Evolutionary conservation across 1,140 invertebrate species (phyloP).

Genomic region (Zaprionus ghesquierei): DNA sequence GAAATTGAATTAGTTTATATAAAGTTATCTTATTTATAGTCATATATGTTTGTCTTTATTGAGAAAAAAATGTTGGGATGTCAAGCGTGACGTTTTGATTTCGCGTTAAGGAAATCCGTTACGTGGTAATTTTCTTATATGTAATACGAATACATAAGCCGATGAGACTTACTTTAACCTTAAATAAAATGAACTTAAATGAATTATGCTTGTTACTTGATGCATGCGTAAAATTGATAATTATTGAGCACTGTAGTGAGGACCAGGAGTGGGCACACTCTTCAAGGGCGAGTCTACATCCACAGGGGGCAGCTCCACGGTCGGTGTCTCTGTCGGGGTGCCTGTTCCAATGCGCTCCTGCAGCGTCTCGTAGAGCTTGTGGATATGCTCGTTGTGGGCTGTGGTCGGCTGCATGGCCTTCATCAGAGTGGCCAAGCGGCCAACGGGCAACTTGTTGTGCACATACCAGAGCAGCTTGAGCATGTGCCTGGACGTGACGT

Average conservation of each 20-base stretch:
- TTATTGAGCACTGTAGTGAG: slow-evolving; percentile 84
- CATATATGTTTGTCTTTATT: not conserved
- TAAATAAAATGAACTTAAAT: not conserved
- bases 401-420: slow-evolving; percentile 93
- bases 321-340: slow-evolving; percentile 66
- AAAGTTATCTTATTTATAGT: no score
- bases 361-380: slow-evolving; percentile 90
- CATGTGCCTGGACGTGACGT: slow-evolving; percentile 94
- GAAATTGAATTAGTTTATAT: not conserved
- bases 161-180: not conserved
- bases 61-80: not conserved
- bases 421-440: slow-evolving; percentile 90
- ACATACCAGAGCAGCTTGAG: slow-evolving; percentile 96
- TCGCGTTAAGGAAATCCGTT: not conserved
- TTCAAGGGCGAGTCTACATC: slow-evolving; percentile 90
- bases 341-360: slow-evolving; percentile 88
- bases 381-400: slow-evolving; percentile 93
- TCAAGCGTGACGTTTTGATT: not conserved
- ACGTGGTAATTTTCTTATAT: not conserved
- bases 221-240: not conserved
- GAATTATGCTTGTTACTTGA: not conserved
- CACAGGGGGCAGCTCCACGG: slow-evolving; percentile 11
- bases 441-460: slow-evolving; percentile 92
- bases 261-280: slow-evolving; percentile 92
- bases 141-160: not conserved